Conservation (phyloP, 2,113 vertebrate genomes). For the Talpa occidentalis region DNA sequence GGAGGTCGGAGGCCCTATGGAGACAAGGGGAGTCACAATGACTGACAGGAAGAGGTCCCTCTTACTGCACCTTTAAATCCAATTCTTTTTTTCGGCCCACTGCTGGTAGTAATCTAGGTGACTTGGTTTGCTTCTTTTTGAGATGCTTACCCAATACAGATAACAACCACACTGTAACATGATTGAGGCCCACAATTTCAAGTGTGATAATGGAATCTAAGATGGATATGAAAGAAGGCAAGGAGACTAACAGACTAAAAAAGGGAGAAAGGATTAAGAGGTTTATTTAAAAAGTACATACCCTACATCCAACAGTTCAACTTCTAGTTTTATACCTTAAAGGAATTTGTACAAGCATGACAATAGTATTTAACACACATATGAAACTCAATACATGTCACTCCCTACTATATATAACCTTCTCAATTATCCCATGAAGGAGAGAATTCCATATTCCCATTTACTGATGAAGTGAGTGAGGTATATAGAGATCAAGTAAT, state of each 20-base stretch:
- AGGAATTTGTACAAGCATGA: not conserved
- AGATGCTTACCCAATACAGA: not conserved
- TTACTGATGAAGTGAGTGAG: conserved; percentile 31
- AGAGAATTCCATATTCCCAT: not conserved
- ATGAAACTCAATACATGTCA: not conserved
- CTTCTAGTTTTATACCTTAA: not conserved
- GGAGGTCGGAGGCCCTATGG: not conserved
- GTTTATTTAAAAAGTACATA: not conserved
- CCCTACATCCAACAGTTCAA: not conserved
- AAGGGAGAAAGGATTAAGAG: not conserved
- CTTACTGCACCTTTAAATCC: not conserved
- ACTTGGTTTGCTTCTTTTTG: not conserved
- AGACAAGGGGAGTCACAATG: not conserved
- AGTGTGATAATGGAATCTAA: not conserved
- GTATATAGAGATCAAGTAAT: not conserved
- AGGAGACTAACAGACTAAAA: not conserved
- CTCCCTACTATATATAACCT: not conserved
- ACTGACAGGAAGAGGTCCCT: not conserved
- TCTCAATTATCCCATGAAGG: not conserved
- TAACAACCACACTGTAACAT: not conserved
- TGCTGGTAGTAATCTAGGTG: not conserved
- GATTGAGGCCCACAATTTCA: conserved; percentile 1
- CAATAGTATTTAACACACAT: not conserved
- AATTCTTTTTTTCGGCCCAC: not conserved
- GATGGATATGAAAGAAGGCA: not conserved